These are phyloP conservation scores for Amazona finschi DNA, from an alignment of 2,797 vertebrate species.

Conservation along the genomic window DNA sequence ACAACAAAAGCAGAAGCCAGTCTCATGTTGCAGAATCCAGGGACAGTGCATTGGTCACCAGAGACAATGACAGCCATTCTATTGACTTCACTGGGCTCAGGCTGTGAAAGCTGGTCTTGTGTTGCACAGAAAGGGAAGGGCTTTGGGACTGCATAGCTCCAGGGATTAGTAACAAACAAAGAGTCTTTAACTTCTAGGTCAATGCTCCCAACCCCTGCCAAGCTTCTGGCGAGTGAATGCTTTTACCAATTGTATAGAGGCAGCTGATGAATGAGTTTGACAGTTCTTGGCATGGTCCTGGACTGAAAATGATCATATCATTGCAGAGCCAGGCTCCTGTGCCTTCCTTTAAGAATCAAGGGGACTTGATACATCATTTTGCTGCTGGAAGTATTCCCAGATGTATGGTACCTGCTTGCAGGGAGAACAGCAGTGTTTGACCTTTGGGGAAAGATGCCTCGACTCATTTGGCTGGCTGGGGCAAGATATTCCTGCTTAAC, in stretches of 20 bases:
- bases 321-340: neutral
- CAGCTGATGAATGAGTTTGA: constrained; percentile 45
- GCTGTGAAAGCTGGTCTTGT: constrained; percentile 62
- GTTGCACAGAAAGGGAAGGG: constrained; percentile 59
- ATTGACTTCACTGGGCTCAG: constrained; percentile 41
- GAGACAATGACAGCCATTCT: constrained; percentile 63
- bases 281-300: neutral
- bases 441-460: neutral
- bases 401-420: neutral
- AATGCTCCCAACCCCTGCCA: constrained; percentile 46
- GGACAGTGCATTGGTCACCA: constrained; percentile 23
- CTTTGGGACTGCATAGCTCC: constrained; percentile 56
- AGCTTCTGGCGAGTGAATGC: constrained; percentile 19
- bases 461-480: neutral
- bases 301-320: neutral
- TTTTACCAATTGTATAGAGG: constrained; percentile 1
- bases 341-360: neutral
- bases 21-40: constrained; percentile 45
- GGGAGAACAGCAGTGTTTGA: neutral
- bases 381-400: neutral
- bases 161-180: constrained; percentile 62
- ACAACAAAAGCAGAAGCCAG: constrained; percentile 52
- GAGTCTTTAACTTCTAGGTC: constrained; percentile 66
- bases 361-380: neutral
- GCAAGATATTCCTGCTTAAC: neutral